These are phyloP conservation scores for Aethes cnicana DNA, from an alignment of 2,888 invertebrate genomes.

Conservation along the genomic window DNA sequence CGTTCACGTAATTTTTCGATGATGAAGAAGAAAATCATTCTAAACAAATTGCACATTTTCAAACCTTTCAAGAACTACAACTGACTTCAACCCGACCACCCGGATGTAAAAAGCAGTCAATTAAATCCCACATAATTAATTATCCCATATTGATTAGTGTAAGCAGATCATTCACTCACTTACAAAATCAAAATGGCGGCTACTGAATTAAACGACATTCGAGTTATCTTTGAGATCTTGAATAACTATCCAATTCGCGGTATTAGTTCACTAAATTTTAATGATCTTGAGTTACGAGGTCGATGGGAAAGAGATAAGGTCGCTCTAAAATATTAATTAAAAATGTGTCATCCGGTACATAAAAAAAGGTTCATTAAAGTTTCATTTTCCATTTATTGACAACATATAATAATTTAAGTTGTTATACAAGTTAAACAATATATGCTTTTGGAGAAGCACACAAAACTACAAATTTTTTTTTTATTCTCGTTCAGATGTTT, in stretches of 20 bases:
- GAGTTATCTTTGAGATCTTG: conserved; percentile 25
- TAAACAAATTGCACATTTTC: too few species aligned
- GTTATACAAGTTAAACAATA: too few species aligned
- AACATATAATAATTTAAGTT: too few species aligned
- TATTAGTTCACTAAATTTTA: conserved; percentile 20
- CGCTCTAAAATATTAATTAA: background rate
- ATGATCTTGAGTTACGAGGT: conserved; percentile 17
- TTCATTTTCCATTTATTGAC: too few species aligned
- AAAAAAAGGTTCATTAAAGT: too few species aligned
- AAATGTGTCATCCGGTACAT: too few species aligned
- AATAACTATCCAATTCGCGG: conserved; percentile 12
- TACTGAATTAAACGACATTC: conserved; percentile 42
- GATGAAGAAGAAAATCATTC: too few species aligned
- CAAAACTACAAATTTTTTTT: too few species aligned
- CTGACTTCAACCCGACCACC: background rate
- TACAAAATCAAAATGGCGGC: conserved; percentile 44
- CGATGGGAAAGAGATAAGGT: conserved; percentile 2
- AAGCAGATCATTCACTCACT: conserved; percentile 16
- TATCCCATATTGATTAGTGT: conserved; percentile 8
- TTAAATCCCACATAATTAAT: conserved; percentile 14
- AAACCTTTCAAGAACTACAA: too few species aligned
- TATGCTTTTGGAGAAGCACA: too few species aligned
- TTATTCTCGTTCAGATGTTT: too few species aligned
- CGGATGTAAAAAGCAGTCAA: background rate
- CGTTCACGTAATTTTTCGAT: too few species aligned